Evolutionary conservation across 1,140 invertebrate species (phyloP), one percentile per base, ranked within the genome.

Genomic region (Neoseiulus cucumeris): DNA sequence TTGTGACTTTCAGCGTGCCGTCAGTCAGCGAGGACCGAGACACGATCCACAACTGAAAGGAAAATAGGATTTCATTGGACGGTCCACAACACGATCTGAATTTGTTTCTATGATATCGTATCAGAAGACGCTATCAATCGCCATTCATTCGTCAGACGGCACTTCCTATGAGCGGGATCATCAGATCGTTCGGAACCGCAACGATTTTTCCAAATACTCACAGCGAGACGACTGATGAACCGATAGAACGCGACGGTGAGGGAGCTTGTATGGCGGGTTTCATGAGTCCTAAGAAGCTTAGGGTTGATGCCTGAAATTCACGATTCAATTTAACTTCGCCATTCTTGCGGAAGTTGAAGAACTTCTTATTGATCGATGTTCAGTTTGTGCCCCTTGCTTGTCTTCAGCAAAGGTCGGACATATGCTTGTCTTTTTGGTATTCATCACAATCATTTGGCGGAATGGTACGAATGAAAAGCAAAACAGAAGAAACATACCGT

Each of bases 301-400:
- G 42, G 42, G 42, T 44, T n/a, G 12, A 14, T 44, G n/a, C 12
- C 12, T 44, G n/a, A 44, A 14, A n/a, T 44, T 44, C 12, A 44
- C n/a, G 12, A n/a, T n/a, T 44, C 12, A 47, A 47, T 6, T 47
- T 7, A 14, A 20, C 45, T 4, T 22, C 45, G 18, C 28, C 18
- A 12, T 44, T n/a, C 42, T 44, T 12, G 45, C 4, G 18, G 4
- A 47, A 20, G 28, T 7, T 47, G 14, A 25, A 59, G 12, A 1
- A 25, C 1, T 29, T n/a, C 4, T 25, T 20, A 25, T 25, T 2
- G 22, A 33, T 17, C 22, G 28, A 47, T 4, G 28, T 18, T 59
- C 51, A 59, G 51, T 25, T 59, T 59, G 51, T 59, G 51, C 51
- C 51, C 51, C 51, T 59, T 59, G 45, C 17, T 59, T 59, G 51